Percentiles rank a stretch among this genome's conserved stretches.
Evolutionary conservation across 2,113 vertebrate species (phyloP).

Genomic region (Pipra filicauda): DNA sequence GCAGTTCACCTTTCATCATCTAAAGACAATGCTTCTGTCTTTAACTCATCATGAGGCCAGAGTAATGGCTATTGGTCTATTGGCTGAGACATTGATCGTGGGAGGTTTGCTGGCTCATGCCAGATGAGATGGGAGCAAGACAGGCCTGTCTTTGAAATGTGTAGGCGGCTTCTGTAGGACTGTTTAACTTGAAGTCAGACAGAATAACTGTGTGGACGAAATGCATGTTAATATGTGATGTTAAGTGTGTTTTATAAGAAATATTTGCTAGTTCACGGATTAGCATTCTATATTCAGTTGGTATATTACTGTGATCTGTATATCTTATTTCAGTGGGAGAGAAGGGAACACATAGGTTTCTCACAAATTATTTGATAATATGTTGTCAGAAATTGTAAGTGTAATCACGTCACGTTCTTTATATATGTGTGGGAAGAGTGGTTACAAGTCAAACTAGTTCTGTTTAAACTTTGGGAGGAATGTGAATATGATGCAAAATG

Average conservation of each 20-base stretch:
- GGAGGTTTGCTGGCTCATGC: not conserved
- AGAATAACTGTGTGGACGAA: not conserved
- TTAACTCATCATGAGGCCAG: not conserved
- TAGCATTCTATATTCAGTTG: not conserved
- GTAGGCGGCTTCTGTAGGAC: not conserved
- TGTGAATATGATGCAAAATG: not conserved
- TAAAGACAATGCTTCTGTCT: not conserved
- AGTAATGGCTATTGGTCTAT: not conserved
- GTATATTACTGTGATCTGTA: fast-evolving
- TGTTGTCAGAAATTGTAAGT: not conserved
- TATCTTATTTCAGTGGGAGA: not conserved
- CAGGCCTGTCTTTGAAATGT: not conserved
- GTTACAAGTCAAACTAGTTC: not conserved
- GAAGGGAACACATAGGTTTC: not conserved
- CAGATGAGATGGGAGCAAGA: not conserved
- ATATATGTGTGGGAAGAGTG: not conserved
- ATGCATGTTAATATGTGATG: not conserved
- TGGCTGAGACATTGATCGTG: not conserved
- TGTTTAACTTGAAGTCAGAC: not conserved
- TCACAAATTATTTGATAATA: not conserved
- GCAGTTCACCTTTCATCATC: not conserved
- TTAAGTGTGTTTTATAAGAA: not conserved
- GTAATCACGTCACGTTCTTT: not conserved
- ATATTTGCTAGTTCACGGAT: not conserved
- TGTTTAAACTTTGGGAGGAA: not conserved